Conservation (phyloP, 2,797 vertebrate genomes). For the Lagodon rhomboides region DNA sequence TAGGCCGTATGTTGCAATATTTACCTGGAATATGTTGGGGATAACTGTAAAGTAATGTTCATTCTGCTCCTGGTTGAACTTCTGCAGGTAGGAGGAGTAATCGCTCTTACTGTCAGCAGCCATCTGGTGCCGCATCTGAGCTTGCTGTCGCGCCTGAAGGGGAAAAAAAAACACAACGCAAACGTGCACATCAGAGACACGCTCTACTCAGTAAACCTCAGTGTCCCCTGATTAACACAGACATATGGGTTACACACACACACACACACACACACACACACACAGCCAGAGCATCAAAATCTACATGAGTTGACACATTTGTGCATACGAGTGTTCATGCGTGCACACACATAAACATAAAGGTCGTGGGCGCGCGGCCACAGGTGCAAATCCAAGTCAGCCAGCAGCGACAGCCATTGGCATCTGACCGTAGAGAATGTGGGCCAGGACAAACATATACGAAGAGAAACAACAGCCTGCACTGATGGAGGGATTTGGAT, state of each 20-base stretch:
- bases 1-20: neutral
- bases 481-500: constrained; percentile 47
- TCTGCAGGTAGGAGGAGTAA: constrained; percentile 92
- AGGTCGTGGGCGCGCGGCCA: constrained; percentile 39
- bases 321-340: constrained; percentile 48
- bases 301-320: constrained; percentile 48
- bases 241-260: constrained; percentile 37
- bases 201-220: constrained; percentile 25
- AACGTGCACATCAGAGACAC: constrained; percentile 37
- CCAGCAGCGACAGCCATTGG: constrained; percentile 37
- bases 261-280: constrained; percentile 3
- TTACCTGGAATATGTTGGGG: constrained; percentile 93
- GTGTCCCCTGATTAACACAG: constrained; percentile 37
- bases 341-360: constrained; percentile 56
- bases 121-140: constrained; percentile 96
- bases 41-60: constrained; percentile 96
- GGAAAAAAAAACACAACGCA: constrained; percentile 37
- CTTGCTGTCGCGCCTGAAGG: constrained; percentile 89
- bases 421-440: constrained; percentile 33
- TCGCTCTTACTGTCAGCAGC: constrained; percentile 95
- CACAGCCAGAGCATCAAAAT: constrained; percentile 21
- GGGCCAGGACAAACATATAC: constrained; percentile 55
- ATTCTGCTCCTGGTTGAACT: constrained; percentile 96
- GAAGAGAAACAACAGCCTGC: constrained; percentile 41
- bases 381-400: constrained; percentile 54